Evolutionary conservation across 2,113 vertebrate genomes (phyloP).

Genomic region (Petroica traversi): DNA sequence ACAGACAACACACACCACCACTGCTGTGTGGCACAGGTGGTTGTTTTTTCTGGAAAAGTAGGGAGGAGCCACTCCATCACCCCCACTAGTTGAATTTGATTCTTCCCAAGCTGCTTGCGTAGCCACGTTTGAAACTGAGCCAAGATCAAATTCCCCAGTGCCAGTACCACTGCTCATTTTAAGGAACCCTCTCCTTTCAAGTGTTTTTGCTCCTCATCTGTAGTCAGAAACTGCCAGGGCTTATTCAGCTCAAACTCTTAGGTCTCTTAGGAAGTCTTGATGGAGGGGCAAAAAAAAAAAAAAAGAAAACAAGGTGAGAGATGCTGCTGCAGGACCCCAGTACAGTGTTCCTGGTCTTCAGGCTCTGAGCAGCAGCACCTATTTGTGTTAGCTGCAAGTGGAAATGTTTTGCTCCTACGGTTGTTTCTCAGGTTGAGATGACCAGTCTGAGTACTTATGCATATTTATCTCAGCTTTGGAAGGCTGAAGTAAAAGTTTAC

Average conservation of each 20-base stretch:
- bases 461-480: neutral
- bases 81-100: neutral
- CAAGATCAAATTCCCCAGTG: conserved; percentile 26
- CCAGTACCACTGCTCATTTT: conserved; percentile 5
- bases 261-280: neutral
- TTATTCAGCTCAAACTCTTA: neutral
- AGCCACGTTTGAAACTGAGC: neutral
- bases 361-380: neutral
- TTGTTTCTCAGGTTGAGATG: neutral
- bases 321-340: neutral
- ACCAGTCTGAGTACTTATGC: neutral
- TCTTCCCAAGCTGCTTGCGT: neutral
- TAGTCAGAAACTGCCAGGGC: neutral
- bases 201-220: neutral
- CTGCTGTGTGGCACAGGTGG: neutral
- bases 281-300: fast-evolving
- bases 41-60: neutral
- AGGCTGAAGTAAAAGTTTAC: neutral
- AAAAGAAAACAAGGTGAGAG: neutral
- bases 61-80: neutral
- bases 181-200: conserved; percentile 5
- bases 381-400: neutral
- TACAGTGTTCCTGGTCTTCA: neutral
- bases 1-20: neutral
- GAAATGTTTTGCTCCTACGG: neutral